These are phyloP conservation scores for Altica lythri DNA, from an alignment of 2,888 invertebrate genomes.

Conservation along the genomic window DNA sequence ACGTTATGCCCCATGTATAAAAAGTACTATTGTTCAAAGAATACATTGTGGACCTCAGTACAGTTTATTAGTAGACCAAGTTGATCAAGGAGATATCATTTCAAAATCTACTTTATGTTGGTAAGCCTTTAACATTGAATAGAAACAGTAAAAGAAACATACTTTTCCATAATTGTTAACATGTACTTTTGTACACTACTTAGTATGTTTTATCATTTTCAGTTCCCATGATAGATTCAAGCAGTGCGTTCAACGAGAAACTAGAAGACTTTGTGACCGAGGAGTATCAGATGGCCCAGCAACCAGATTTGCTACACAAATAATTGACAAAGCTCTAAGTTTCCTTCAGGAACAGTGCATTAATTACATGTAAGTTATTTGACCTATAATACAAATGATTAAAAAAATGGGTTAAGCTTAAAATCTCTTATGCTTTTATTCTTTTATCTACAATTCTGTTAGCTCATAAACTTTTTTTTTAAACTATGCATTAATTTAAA, in stretches of 20 bases:
- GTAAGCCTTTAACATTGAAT: too few species aligned
- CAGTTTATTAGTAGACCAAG: slow-evolving; percentile 62
- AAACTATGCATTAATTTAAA: too few species aligned
- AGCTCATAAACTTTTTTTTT: too few species aligned
- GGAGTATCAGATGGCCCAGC: slow-evolving; percentile 59
- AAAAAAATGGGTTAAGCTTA: too few species aligned
- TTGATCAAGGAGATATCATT: slow-evolving; percentile 60
- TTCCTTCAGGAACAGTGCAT: slow-evolving; percentile 65
- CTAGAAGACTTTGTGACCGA: slow-evolving; percentile 60
- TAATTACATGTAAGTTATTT: slow-evolving; percentile 63
- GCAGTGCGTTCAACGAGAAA: slow-evolving; percentile 62
- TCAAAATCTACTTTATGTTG: slow-evolving; percentile 64
- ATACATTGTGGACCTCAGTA: slow-evolving; percentile 64
- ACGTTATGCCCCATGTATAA: slow-evolving; percentile 65
- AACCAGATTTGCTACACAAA: slow-evolving; percentile 60
- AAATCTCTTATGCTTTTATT: too few species aligned
- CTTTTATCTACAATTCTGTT: too few species aligned
- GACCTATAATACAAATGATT: too few species aligned
- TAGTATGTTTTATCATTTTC: slow-evolving; percentile 31
- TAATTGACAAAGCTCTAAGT: slow-evolving; percentile 64
- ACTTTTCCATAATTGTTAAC: too few species aligned
- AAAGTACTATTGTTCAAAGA: slow-evolving; percentile 62
- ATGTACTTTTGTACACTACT: slow-evolving; percentile 1
- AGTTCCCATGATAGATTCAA: slow-evolving; percentile 66
- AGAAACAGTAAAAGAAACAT: too few species aligned